These are phyloP conservation scores for Tenthredo scrophulariae DNA, from an alignment of 2,888 invertebrate species.

Conservation along the genomic window DNA sequence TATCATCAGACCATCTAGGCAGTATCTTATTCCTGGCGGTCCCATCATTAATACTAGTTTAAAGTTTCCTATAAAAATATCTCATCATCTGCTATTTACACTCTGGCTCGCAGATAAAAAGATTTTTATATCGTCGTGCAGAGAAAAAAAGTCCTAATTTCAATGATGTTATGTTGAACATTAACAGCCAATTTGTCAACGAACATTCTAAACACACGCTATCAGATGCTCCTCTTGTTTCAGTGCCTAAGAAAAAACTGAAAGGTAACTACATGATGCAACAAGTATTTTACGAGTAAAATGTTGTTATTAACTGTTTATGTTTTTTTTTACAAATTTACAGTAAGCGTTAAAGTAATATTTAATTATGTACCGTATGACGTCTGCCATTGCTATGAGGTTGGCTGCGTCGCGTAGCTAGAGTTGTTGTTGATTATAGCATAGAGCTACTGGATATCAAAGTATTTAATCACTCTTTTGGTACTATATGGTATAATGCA, in stretches of 20 bases:
- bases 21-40: constrained; percentile 70
- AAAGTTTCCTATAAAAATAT: neutral
- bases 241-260: constrained; percentile 91
- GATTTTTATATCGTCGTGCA: constrained; percentile 10
- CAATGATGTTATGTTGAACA: constrained; percentile 38
- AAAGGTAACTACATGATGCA: constrained; percentile 80
- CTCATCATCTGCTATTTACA: constrained; percentile 11
- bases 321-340: constrained; percentile 56
- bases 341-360: constrained; percentile 50
- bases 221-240: constrained; percentile 84
- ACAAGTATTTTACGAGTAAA: constrained; percentile 65
- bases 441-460: constrained; percentile 51
- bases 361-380: constrained; percentile 54
- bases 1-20: constrained; percentile 72
- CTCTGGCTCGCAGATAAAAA: constrained; percentile 6
- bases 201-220: constrained; percentile 78
- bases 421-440: constrained; percentile 51
- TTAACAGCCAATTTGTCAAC: constrained; percentile 70
- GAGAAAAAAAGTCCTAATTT: constrained; percentile 13
- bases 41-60: neutral
- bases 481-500: neutral
- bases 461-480: neutral
- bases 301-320: constrained; percentile 60
- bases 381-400: constrained; percentile 52
- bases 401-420: constrained; percentile 55